Base-by-base conservation (phyloP, 2,797 vertebrate genomes). In the Mus spretus region DNA sequence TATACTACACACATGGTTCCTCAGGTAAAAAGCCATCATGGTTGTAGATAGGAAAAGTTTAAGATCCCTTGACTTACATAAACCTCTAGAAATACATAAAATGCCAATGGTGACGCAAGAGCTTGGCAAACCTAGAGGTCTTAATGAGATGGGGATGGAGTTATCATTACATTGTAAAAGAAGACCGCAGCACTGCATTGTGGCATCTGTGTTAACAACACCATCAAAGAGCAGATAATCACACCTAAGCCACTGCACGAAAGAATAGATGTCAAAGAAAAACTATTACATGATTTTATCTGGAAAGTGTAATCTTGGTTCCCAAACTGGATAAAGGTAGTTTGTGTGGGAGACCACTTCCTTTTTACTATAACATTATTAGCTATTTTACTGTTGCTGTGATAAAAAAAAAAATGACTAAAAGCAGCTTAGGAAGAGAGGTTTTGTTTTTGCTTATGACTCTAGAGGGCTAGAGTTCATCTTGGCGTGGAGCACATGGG, bases 11-110 rank as follows among this genome's bases (percentile, higher is more conserved):
- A 37, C 24, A 40, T 24, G 40, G 19, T 74, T 72, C 24, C 67
- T 87, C 44, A 19, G 50, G 67, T 72, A 10, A 57, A 87, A 70
- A 59, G 26, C 15, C 28, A 59, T 34, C 11, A 14, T 55, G 13
- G n/a, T 20, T 72, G 50, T 44, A 40, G 31, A 37, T 89, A 11
- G 55, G 50, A 44, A 75, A 87, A 59, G 26, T 44, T 74, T 75
- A 78, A 89, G 74, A 47, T 47, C 37, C 7, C 55, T 61, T 77
- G 40, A 77, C 5, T 22, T 67, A 53, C 50, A 55, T 85, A 34
- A 89, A 59, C 31, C 59, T 95, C 67, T 91, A 50, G 47, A 79
- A 88, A 92, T 53, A 63, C 31, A 14, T 72, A n/a, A 92, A 95
- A 90, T 77, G 40, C 28, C 50, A 6, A 78, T 81, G 19, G 75